These are phyloP conservation scores for Hylaea fasciaria DNA, from an alignment of 2,888 invertebrate species.

Conservation along the genomic window DNA sequence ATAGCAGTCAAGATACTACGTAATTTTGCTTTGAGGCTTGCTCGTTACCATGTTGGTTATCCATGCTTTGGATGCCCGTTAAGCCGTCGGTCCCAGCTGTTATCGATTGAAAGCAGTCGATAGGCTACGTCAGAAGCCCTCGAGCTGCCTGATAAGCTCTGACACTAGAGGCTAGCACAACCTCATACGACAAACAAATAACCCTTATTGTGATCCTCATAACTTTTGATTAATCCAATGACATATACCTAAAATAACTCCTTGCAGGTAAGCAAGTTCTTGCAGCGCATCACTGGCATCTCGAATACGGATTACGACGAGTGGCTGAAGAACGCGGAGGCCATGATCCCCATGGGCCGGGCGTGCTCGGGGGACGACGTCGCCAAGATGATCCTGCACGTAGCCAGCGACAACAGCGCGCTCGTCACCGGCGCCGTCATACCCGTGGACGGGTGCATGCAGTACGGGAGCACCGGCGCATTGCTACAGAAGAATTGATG, in stretches of 20 bases:
- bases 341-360: slow-evolving; percentile 45
- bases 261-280: slow-evolving; percentile 40
- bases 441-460: slow-evolving; percentile 49
- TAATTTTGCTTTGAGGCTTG: too few relatives aligned
- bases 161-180: too few relatives aligned
- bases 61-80: too few relatives aligned
- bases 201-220: too few relatives aligned
- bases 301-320: slow-evolving; percentile 43
- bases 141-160: too few relatives aligned
- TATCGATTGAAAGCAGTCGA: too few relatives aligned
- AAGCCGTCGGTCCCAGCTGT: too few relatives aligned
- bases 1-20: too few relatives aligned
- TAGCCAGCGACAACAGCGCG: slow-evolving; percentile 92
- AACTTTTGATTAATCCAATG: too few relatives aligned
- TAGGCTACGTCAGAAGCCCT: too few relatives aligned
- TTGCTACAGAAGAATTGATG: background rate
- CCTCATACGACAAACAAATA: too few relatives aligned
- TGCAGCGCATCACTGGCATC: slow-evolving; percentile 43
- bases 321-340: slow-evolving; percentile 36
- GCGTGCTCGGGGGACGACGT: slow-evolving; percentile 85
- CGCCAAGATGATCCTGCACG: slow-evolving; percentile 91
- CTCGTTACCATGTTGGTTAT: too few relatives aligned
- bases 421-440: slow-evolving; percentile 90
- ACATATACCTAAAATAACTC: background rate
- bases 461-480: slow-evolving; percentile 19